Evolutionary conservation across 1,140 invertebrate species (phyloP).

Genomic region (Brachionus sp.): DNA sequence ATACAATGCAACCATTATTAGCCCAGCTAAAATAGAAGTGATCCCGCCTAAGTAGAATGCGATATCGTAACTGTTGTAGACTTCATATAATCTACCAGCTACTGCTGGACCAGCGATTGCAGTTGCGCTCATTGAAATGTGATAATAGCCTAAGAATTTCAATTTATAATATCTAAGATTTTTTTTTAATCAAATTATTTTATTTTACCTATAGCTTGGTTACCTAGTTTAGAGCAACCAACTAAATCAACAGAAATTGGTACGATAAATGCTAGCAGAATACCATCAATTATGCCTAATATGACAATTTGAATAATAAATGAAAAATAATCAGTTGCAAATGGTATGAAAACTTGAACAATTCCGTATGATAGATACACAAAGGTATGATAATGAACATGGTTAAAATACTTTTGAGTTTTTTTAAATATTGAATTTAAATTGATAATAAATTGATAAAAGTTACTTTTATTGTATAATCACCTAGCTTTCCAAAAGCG

Average conservation of each 20-base stretch:
- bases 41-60: slow-evolving; percentile 32
- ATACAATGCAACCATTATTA: neutral
- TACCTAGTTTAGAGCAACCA: neutral
- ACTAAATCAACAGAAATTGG: slow-evolving; percentile 9
- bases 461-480: neutral
- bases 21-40: neutral
- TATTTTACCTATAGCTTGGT: slow-evolving; percentile 1
- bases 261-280: slow-evolving; percentile 24
- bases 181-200: neutral
- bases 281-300: slow-evolving; percentile 13
- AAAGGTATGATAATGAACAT: slow-evolving; percentile 32
- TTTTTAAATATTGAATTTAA: neutral
- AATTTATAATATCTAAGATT: neutral
- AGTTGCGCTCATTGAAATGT: slow-evolving; percentile 6
- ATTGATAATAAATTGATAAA: neutral
- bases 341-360: slow-evolving; percentile 13
- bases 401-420: slow-evolving; percentile 4
- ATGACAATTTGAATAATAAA: neutral
- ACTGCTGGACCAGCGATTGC: slow-evolving; percentile 13
- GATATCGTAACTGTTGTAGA: slow-evolving; percentile 11
- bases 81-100: slow-evolving; percentile 36
- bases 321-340: neutral
- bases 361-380: slow-evolving; percentile 27
- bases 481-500: slow-evolving; percentile 2
- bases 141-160: slow-evolving; percentile 22